Conservation (phyloP, 2,888 invertebrate genomes). For the Anodontia alba region DNA sequence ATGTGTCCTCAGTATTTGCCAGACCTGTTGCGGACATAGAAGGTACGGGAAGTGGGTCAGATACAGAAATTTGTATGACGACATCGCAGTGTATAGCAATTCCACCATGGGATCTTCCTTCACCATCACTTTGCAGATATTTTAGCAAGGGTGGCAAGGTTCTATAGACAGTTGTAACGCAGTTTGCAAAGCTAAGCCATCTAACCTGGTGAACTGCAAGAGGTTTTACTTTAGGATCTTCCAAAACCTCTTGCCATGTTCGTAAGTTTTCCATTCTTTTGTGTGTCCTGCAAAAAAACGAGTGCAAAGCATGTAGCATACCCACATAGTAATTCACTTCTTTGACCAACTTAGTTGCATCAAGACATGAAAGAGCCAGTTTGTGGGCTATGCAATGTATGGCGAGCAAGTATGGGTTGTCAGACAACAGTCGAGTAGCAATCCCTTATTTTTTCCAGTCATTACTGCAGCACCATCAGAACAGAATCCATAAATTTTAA, state of each 20-base stretch:
- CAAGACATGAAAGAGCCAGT: slow-evolving; percentile 37
- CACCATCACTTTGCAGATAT: slow-evolving; percentile 39
- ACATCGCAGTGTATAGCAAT: slow-evolving; percentile 27
- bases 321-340: slow-evolving; percentile 34
- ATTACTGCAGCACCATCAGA: slow-evolving; percentile 46
- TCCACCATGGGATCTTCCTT: slow-evolving; percentile 29
- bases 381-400: slow-evolving; percentile 41
- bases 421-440: slow-evolving; percentile 21
- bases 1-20: too few relatives aligned
- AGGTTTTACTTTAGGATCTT: slow-evolving; percentile 24
- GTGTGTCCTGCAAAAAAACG: slow-evolving; percentile 32
- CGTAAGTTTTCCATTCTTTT: slow-evolving; percentile 42
- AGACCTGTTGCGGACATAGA: too few relatives aligned
- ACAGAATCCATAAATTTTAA: slow-evolving; percentile 34
- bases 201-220: neutral
- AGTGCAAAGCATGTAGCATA: slow-evolving; percentile 28
- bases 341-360: too few relatives aligned
- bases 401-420: slow-evolving; percentile 36
- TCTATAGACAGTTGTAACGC: slow-evolving; percentile 32
- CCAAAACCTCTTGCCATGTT: slow-evolving; percentile 42
- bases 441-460: slow-evolving; percentile 36
- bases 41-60: slow-evolving; percentile 38
- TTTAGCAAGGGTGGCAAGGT: slow-evolving; percentile 28
- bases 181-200: slow-evolving; percentile 36
- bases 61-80: slow-evolving; percentile 34